phyloP scores from a whole-genome alignment of 1,140 invertebrate genomes.

The Neotoxoptera formosana region DNA sequence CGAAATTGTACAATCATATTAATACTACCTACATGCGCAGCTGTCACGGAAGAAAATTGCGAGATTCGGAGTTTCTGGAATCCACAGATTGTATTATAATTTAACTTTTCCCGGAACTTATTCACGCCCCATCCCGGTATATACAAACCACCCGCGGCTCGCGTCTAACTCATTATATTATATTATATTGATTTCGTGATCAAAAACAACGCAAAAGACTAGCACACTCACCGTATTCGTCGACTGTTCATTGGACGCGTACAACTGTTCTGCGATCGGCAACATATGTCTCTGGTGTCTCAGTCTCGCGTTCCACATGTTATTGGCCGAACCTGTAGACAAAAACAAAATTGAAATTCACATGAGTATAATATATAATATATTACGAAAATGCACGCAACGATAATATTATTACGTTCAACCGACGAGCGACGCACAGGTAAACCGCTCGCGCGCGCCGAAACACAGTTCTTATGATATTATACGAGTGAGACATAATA shows the following conservation, averaged over 20 bases:
- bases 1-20: neutral
- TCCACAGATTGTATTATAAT: neutral
- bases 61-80: neutral
- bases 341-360: neutral
- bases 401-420: neutral
- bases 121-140: neutral
- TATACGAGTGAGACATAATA: neutral
- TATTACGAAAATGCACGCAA: neutral
- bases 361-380: neutral
- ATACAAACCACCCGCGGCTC: neutral
- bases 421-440: neutral
- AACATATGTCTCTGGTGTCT: constrained; percentile 47
- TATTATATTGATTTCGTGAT: neutral
- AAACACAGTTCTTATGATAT: no score
- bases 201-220: neutral
- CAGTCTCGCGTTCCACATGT: constrained; percentile 38
- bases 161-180: neutral
- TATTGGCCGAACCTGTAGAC: constrained; percentile 8
- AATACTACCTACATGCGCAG: neutral
- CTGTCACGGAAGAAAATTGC: neutral
- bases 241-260: constrained; percentile 17
- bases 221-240: constrained; percentile 26
- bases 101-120: neutral
- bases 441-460: neutral
- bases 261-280: constrained; percentile 24